Conservation (phyloP, 2,113 vertebrate species). For the Saimiri boliviensis region DNA sequence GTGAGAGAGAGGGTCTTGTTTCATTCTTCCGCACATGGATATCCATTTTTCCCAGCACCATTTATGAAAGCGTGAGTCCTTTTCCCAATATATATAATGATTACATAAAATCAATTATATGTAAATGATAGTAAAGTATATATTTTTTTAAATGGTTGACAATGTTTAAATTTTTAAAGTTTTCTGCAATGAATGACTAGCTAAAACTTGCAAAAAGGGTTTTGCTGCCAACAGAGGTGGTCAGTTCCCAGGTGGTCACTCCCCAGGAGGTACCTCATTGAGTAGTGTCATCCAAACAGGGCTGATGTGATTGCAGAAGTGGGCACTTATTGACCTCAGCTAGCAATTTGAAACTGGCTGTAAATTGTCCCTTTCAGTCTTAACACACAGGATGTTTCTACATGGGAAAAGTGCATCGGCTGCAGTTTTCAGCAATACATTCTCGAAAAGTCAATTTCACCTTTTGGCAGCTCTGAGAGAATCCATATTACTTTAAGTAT, state of each 20-base stretch:
- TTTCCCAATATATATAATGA: neutral
- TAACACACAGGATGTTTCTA: slow-evolving; percentile 68
- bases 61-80: neutral
- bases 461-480: slow-evolving; percentile 79
- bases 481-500: slow-evolving; percentile 58
- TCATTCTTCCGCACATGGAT: neutral
- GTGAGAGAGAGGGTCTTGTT: neutral
- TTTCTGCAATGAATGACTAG: neutral
- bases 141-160: neutral
- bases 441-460: slow-evolving; percentile 81
- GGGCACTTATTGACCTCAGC: slow-evolving; percentile 64
- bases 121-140: neutral
- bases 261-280: neutral
- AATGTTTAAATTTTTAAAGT: neutral
- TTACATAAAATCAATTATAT: neutral
- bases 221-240: neutral
- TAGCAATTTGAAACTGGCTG: slow-evolving; percentile 67
- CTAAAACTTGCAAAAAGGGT: neutral
- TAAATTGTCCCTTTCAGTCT: slow-evolving; percentile 78
- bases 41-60: neutral
- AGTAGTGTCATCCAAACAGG: slow-evolving; percentile 49
- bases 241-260: neutral
- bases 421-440: slow-evolving; percentile 78
- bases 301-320: slow-evolving; percentile 26
- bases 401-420: slow-evolving; percentile 70